Conservation (phyloP, 2,888 invertebrate species). For the Pammene fasciana region DNA sequence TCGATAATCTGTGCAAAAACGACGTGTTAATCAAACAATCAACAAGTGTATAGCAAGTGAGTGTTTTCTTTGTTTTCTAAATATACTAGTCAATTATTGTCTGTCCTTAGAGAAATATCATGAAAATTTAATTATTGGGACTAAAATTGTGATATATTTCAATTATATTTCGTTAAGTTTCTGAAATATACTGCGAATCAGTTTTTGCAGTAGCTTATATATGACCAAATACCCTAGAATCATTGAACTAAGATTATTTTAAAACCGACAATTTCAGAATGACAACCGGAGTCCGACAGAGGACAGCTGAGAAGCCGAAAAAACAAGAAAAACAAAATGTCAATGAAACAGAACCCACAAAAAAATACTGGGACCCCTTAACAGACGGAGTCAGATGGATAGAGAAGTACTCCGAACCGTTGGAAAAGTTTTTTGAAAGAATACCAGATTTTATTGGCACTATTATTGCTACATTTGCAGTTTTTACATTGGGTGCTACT, state of each 20-base stretch:
- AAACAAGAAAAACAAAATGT: conserved; percentile 32
- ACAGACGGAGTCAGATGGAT: conserved; percentile 84
- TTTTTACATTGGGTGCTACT: conserved; percentile 85
- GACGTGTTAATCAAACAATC: conserved; percentile 52
- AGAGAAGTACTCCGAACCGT: conserved; percentile 79
- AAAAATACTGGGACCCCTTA: conserved; percentile 79
- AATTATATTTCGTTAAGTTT: no score
- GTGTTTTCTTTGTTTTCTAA: neutral
- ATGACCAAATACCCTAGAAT: no score
- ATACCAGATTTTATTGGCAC: conserved; percentile 82
- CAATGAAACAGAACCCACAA: conserved; percentile 43
- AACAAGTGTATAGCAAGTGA: conserved; percentile 11
- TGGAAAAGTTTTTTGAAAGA: conserved; percentile 82
- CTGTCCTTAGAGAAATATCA: neutral
- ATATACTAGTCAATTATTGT: neutral
- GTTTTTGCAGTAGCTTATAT: no score
- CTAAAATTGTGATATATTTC: no score
- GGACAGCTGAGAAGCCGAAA: conserved; percentile 39
- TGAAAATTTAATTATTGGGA: no score
- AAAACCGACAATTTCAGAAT: conserved; percentile 48
- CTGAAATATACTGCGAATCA: no score
- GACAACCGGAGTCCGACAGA: conserved; percentile 53
- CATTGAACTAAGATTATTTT: neutral
- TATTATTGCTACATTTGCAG: conserved; percentile 82
- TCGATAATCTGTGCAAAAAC: conserved; percentile 53